A percentile compares a stretch with the other conserved stretches of the same genome.
Conservation (phyloP, 2,797 vertebrate genomes). For the Galagoides demidoff region DNA sequence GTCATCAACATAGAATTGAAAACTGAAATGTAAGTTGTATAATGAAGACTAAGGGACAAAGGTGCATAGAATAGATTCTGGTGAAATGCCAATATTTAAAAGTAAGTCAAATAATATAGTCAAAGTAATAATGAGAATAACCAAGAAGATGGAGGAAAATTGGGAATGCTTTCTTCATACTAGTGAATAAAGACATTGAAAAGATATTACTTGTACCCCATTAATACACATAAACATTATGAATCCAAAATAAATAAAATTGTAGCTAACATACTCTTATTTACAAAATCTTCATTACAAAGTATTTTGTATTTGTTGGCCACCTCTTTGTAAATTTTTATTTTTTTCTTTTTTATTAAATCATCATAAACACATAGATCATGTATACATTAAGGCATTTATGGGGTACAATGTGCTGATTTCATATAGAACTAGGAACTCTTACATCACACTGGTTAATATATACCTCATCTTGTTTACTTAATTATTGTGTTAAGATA, state of each 20-base stretch:
- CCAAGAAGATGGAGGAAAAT: background rate
- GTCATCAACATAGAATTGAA: background rate
- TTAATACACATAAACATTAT: background rate
- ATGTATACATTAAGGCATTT: too few relatives aligned
- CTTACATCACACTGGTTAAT: too few relatives aligned
- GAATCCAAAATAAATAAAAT: background rate
- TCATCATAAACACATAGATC: too few relatives aligned
- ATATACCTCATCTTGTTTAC: too few relatives aligned
- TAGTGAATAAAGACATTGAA: background rate
- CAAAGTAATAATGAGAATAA: background rate
- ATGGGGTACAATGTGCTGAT: too few relatives aligned
- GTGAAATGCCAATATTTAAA: background rate
- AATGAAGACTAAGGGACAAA: background rate
- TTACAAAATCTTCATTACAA: too few relatives aligned
- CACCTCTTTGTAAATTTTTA: too few relatives aligned
- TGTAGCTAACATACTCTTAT: too few relatives aligned
- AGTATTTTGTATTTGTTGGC: too few relatives aligned
- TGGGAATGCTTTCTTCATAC: background rate
- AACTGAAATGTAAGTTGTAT: background rate
- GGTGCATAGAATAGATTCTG: background rate
- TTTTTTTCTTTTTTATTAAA: too few relatives aligned
- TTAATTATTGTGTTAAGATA: too few relatives aligned
- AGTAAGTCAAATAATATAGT: background rate
- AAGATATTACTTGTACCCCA: background rate
- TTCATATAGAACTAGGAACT: too few relatives aligned